Evolutionary conservation across 2,797 vertebrate species (phyloP).

Genomic region (Schizopygopsis malacanthus): DNA sequence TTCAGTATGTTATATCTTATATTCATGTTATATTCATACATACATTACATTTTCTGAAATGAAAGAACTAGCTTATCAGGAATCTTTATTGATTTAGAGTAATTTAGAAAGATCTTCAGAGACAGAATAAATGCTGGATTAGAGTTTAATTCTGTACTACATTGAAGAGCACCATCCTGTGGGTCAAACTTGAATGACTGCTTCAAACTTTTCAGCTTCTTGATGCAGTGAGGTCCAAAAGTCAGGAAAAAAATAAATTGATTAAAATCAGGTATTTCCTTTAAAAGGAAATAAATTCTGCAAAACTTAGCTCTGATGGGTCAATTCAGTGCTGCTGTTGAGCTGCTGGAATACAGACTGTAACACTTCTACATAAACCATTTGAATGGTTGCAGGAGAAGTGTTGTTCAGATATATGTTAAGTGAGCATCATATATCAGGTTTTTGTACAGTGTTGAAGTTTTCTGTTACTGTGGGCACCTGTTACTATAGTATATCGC

Average conservation of each 20-base stretch:
- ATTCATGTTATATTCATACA: not conserved
- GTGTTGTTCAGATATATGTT: not conserved
- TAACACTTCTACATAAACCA: not conserved
- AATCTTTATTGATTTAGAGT: not conserved
- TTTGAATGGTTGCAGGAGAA: not conserved
- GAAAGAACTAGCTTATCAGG: not conserved
- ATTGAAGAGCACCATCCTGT: not conserved
- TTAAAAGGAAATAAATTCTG: not conserved
- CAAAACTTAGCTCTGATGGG: not conserved
- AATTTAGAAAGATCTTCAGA: not conserved
- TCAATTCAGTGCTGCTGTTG: not conserved
- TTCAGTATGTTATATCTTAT: too few species aligned
- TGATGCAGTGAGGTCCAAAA: not conserved
- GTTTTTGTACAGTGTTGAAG: not conserved
- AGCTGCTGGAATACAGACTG: not conserved
- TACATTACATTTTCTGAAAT: not conserved
- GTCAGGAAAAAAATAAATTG: not conserved
- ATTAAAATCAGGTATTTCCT: not conserved
- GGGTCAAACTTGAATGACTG: not conserved
- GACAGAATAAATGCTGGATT: not conserved
- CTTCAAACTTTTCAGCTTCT: not conserved
- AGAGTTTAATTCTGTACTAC: not conserved
- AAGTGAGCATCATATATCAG: not conserved
- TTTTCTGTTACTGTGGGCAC: conserved; percentile 41
- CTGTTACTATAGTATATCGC: not conserved